Evolutionary conservation across 2,888 invertebrate genomes (phyloP).

Genomic region (Heteromurus nitidus): DNA sequence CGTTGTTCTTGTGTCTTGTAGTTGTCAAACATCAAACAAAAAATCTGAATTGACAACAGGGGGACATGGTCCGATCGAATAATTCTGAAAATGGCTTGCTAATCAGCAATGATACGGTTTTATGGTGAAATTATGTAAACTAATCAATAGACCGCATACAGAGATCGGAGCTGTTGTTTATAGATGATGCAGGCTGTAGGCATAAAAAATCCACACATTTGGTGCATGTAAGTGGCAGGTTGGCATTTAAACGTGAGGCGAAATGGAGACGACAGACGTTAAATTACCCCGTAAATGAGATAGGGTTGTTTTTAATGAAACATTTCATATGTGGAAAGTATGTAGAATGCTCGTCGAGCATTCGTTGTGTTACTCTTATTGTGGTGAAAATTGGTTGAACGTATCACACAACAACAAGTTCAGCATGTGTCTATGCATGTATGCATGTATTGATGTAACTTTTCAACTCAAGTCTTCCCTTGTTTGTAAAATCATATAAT

Average conservation of each 20-base stretch:
- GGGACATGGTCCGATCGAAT: background rate
- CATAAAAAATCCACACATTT: background rate
- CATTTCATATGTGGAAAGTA: constrained; percentile 7
- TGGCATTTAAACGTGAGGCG: constrained; percentile 17
- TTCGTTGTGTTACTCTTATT: too few relatives aligned
- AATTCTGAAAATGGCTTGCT: background rate
- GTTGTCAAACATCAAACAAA: background rate
- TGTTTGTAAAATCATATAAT: constrained; percentile 62
- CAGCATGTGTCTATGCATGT: background rate
- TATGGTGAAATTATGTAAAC: constrained; percentile 17
- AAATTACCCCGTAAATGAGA: constrained; percentile 61
- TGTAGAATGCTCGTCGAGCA: constrained; percentile 10
- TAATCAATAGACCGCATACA: constrained; percentile 12
- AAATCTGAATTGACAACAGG: background rate
- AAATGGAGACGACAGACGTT: constrained; percentile 51
- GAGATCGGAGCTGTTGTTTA: too few relatives aligned
- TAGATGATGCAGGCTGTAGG: background rate
- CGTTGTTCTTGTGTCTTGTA: too few relatives aligned
- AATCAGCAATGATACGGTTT: background rate
- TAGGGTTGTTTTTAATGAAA: constrained; percentile 57
- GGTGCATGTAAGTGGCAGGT: constrained; percentile 23
- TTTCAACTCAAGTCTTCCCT: constrained; percentile 15
- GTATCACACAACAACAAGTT: background rate
- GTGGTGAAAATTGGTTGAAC: too few relatives aligned
- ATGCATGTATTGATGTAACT: background rate